Evolutionary conservation across 2,888 invertebrate genomes (phyloP), one percentile per base, ranked within the genome.

Genomic region (Aethes cnicana): DNA sequence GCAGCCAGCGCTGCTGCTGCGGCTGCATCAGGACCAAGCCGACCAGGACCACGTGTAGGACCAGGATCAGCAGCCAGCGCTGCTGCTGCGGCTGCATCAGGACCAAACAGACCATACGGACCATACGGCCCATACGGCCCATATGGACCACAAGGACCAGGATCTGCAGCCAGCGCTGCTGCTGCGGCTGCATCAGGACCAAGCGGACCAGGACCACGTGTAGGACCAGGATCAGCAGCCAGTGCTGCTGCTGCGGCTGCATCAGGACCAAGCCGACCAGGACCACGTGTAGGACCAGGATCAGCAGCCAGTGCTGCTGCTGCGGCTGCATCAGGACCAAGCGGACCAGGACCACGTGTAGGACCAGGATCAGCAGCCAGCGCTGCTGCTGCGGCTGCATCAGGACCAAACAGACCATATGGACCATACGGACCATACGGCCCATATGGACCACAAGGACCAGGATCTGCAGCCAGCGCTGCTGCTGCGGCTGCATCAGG

Each of bases 341-440:
- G n/a, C n/a, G n/a, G n/a, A n/a, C n/a, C n/a, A n/a, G n/a, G n/a
- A n/a, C n/a, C n/a, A n/a, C n/a, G n/a, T n/a, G n/a, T n/a, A n/a
- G n/a, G n/a, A n/a, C n/a, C n/a, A n/a, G n/a, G n/a, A n/a, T n/a
- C n/a, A n/a, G n/a, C n/a, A n/a, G n/a, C n/a, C n/a, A n/a, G n/a
- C n/a, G n/a, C n/a, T n/a, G n/a, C n/a, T n/a, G n/a, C n/a, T n/a
- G n/a, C n/a, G n/a, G n/a, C n/a, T n/a, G n/a, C n/a, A n/a, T n/a
- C n/a, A n/a, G n/a, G n/a, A n/a, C n/a, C n/a, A n/a, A n/a, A n/a
- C n/a, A n/a, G n/a, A n/a, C n/a, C n/a, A n/a, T n/a, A n/a, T n/a
- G n/a, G n/a, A n/a, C 33, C 33, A 33, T 2, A 17, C 4, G 33
- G 33, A 33, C 33, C 36, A n/a, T n/a, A n/a, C n/a, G n/a, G n/a